phyloP scores from a whole-genome alignment of 2,113 vertebrate genomes.

The Onychostoma macrolepis region DNA sequence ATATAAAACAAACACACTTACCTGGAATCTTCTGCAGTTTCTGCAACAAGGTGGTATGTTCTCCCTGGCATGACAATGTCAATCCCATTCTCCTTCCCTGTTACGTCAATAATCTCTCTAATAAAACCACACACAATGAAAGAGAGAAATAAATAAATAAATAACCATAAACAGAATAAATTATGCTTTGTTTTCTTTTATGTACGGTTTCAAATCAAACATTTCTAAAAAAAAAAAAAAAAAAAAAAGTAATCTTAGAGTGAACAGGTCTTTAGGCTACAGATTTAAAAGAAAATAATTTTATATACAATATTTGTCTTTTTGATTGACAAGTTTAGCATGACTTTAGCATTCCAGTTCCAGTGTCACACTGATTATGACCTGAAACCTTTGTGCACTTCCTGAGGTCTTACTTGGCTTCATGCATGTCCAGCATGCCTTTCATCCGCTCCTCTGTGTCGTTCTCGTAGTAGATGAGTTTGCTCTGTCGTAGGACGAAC shows the following conservation, averaged over 20 bases:
- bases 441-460: conserved; percentile 95
- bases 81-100: conserved; percentile 93
- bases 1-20: conserved; percentile 55
- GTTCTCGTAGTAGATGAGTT: conserved; percentile 94
- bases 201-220: background rate
- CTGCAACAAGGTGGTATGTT: conserved; percentile 94
- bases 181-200: background rate
- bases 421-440: conserved; percentile 89
- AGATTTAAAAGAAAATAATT: background rate
- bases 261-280: background rate
- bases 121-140: conserved; percentile 40
- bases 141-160: background rate
- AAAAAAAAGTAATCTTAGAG: background rate
- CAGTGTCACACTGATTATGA: background rate
- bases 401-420: conserved; percentile 81
- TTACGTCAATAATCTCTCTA: conserved; percentile 93
- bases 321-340: background rate
- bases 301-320: background rate
- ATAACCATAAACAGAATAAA: background rate
- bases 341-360: background rate
- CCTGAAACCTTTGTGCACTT: background rate
- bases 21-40: conserved; percentile 96
- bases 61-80: conserved; percentile 89
- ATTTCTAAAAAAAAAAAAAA: background rate
- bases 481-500: conserved; percentile 95